Evolutionary conservation across 2,888 invertebrate species (phyloP).

Genomic region (Diabrotica balteata): DNA sequence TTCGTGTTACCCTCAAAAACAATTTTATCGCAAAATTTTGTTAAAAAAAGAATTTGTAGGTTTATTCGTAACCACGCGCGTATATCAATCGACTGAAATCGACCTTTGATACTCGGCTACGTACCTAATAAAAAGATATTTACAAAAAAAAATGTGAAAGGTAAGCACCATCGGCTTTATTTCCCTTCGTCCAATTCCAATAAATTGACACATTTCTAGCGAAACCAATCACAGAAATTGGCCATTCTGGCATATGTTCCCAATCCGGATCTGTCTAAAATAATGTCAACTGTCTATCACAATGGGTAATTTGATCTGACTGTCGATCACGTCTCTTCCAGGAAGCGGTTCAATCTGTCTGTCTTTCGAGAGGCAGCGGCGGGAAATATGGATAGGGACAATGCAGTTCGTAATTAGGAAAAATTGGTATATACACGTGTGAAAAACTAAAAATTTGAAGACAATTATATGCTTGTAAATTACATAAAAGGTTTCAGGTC

Average conservation of each 20-base stretch:
- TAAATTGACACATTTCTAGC: slow-evolving; percentile 18
- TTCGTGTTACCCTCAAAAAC: too few relatives aligned
- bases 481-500: too few relatives aligned
- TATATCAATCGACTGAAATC: too few relatives aligned
- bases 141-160: too few relatives aligned
- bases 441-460: neutral
- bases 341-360: slow-evolving; percentile 51
- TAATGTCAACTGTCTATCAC: slow-evolving; percentile 50
- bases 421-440: neutral
- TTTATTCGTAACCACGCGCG: too few relatives aligned
- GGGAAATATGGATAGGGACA: neutral
- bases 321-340: slow-evolving; percentile 57
- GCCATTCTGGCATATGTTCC: slow-evolving; percentile 5
- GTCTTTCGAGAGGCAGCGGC: slow-evolving; percentile 33
- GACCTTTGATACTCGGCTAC: too few relatives aligned
- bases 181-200: neutral
- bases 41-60: too few relatives aligned
- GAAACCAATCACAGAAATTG: slow-evolving; percentile 21
- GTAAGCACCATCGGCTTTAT: neutral
- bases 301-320: slow-evolving; percentile 55
- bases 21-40: too few relatives aligned
- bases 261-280: slow-evolving; percentile 33
- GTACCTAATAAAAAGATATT: too few relatives aligned
- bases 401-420: too few relatives aligned
- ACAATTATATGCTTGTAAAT: neutral